Percentiles rank a stretch among this genome's conserved stretches.
phyloP scores from a whole-genome alignment of 2,888 invertebrate genomes.

The Erebia epiphron region DNA sequence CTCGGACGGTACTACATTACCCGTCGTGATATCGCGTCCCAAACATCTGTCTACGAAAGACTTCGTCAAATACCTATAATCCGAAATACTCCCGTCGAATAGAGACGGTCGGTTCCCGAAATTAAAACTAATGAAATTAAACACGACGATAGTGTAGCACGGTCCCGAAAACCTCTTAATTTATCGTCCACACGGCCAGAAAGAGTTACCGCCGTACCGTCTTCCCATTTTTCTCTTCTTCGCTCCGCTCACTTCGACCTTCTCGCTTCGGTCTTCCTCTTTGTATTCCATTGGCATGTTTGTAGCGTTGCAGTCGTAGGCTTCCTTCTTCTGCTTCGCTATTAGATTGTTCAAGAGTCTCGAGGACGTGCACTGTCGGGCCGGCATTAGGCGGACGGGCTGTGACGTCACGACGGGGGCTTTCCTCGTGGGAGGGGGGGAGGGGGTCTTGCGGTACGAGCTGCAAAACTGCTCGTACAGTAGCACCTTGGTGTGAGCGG shows the following conservation, averaged over 20 bases:
- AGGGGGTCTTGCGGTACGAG: constrained; percentile 57
- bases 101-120: constrained; percentile 17
- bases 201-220: constrained; percentile 68
- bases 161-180: constrained; percentile 25
- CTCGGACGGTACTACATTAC: constrained; percentile 42
- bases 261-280: constrained; percentile 47
- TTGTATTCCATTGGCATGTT: constrained; percentile 49
- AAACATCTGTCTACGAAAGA: constrained; percentile 8
- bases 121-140: neutral
- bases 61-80: constrained; percentile 12
- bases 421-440: constrained; percentile 45
- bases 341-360: constrained; percentile 62
- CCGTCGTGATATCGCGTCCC: constrained; percentile 18
- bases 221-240: constrained; percentile 74
- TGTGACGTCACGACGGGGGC: constrained; percentile 37
- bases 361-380: constrained; percentile 64
- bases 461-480: constrained; percentile 79
- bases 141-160: constrained; percentile 25
- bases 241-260: constrained; percentile 63
- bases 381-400: constrained; percentile 47
- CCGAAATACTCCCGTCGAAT: constrained; percentile 16
- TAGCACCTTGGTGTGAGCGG: constrained; percentile 74
- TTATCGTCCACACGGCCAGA: constrained; percentile 78
- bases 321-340: constrained; percentile 53
- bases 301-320: constrained; percentile 51